Evolutionary conservation across 2,797 vertebrate species (phyloP), one percentile per base, ranked within the genome.

Genomic region (Nannoperca obscura): DNA sequence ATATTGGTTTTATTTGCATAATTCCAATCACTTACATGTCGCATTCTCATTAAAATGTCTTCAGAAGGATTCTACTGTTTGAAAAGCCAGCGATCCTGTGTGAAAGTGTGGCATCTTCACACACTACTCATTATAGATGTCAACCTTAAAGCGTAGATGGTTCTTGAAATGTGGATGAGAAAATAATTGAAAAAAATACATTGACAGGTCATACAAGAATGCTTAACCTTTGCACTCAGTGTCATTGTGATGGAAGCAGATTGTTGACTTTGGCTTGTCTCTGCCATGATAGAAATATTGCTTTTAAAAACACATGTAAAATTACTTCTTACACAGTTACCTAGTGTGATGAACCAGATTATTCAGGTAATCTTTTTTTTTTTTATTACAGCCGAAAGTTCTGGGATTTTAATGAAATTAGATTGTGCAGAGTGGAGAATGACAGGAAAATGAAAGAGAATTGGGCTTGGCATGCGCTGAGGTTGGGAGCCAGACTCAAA

Each of bases 361-460:
- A 80, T 75, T 67, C 5, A 50, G 34, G 7, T 11, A 11, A 12
- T 38, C 11, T 38, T 11, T 38, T 11, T 38, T 38, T 10, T 36
- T 36, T 36, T 27, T 27, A 55, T 64, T 50, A 14, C 4, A 60
- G 67, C 36, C 5, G 7, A 69, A 65, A 68, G 46, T 76, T 71
- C 9, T 60, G 62, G 22, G 46, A 50, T 86, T 84, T 78, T 75
- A 7, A 53, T 60, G 24, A 73, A 74, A 81, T 87, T 32, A 44
- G 54, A 71, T 63, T 75, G 74, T 69, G 71, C 71, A 9, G 42
- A 46, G 79, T 34, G 52, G 30, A 82, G 71, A 89, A 72, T 73
- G 71, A 81, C 62, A 59, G 68, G 27, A 20, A 81, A 82, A 84
- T 88, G 71, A 84, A 88, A 90, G 77, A 60, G 81, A 85, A 89